Base-by-base conservation (phyloP, 2,113 vertebrate genomes). In the Notothenia coriiceps region DNA sequence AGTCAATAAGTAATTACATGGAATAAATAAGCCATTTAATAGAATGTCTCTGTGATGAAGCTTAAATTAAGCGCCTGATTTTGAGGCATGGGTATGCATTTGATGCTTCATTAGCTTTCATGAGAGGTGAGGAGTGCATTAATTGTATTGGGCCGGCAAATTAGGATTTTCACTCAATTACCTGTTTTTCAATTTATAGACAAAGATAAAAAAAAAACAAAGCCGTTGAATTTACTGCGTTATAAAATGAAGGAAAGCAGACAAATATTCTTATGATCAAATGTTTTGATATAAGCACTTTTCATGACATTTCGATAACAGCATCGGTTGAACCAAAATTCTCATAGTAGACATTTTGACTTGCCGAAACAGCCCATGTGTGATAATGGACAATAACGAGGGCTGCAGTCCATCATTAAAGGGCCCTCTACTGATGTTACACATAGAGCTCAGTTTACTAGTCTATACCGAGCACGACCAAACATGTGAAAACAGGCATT, bases 61-160 rank as follows among this genome's bases (percentile, higher is more conserved):
- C 10, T 44, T 69, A 40, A 78, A 68, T 65, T 43, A 82, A 72
- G 61, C 35, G 15, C 54, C 59, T 70, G 52, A 85, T 76, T 82
- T 4, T 63, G 54, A 72, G 35, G 49, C 73, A 69, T 18, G 44
- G 35, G 13, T 4, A 46, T 59, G 33, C 79, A 78, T 51, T 70
- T 64, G 79, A 80, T 79, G 47, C 71, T 73, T 78, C 51, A 79
- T 77, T 81, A 80, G 61, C 77, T 76, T 59, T 77, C 60, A 79
- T 22, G 60, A 44, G 70, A 64, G 55, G 71, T 60, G 50, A 56
- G 3, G 51, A 64, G 60, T 14, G 55, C 33, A 44, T 50, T 52
- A 44, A 85, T 74, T 84, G 51, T 60, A 63, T 66, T 51, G 17
- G 33, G 25, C 12, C 40, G 54, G 52, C 20, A 70, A 79, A 72